phyloP scores from a whole-genome alignment of 2,113 vertebrate species.

The Andinoacara biseriatus region DNA sequence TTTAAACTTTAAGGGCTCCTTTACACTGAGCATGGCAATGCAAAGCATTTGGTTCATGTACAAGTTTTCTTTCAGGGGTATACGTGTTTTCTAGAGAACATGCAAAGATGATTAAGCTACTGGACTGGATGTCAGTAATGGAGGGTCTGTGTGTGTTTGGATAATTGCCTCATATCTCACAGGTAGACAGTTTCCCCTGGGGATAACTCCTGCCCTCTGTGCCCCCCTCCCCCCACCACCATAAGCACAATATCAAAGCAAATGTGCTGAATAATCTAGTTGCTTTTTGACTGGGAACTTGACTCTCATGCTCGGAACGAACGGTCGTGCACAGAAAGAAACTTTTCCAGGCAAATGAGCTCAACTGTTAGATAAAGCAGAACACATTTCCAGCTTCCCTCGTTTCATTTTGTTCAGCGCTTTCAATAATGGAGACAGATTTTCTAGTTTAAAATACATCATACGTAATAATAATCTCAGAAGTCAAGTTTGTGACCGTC shows the following conservation, averaged over 20 bases:
- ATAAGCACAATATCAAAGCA: slow-evolving; percentile 42
- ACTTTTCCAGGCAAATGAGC: slow-evolving; percentile 47
- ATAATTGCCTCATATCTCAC: slow-evolving; percentile 52
- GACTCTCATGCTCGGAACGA: slow-evolving; percentile 15
- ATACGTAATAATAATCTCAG: neutral
- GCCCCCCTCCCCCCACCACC: neutral
- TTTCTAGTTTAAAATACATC: slow-evolving; percentile 1
- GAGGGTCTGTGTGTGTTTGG: slow-evolving; percentile 29
- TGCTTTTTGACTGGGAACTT: slow-evolving; percentile 29
- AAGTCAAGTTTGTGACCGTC: neutral
- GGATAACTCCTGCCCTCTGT: slow-evolving; percentile 21
- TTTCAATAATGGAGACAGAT: neutral
- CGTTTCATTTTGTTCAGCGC: neutral
- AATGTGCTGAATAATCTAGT: slow-evolving; percentile 49
- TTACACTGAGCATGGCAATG: neutral
- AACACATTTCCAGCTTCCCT: neutral
- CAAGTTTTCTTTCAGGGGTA: neutral
- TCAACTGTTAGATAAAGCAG: slow-evolving; percentile 29
- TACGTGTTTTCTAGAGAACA: slow-evolving; percentile 5
- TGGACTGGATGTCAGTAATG: slow-evolving; percentile 6
- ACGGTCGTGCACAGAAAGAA: slow-evolving; percentile 15
- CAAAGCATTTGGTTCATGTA: neutral
- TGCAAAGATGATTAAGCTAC: slow-evolving; percentile 26
- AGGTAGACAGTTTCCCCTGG: slow-evolving; percentile 42
- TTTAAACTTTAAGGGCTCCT: neutral